Conservation (phyloP, 2,888 invertebrate genomes). For the Oxytorus armatus region DNA sequence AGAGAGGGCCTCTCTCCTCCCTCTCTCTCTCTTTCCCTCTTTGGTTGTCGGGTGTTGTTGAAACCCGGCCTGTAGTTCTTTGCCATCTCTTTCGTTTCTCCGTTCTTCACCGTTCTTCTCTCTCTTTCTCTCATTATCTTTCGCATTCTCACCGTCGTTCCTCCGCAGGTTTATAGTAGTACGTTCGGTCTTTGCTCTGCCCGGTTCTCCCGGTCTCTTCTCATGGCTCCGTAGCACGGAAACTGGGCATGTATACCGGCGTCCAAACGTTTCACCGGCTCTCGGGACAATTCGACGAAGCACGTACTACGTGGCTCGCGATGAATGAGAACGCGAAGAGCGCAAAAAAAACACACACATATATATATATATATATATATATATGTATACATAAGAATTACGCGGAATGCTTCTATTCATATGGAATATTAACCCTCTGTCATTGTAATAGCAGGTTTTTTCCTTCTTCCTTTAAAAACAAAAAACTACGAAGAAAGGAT, state of each 20-base stretch:
- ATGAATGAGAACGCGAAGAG: conserved; percentile 63
- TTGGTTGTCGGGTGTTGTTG: conserved; percentile 61
- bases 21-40: conserved; percentile 39
- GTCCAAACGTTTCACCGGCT: conserved; percentile 17
- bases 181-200: conserved; percentile 61
- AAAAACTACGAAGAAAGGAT: no score
- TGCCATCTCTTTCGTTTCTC: conserved; percentile 55
- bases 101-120: conserved; percentile 58
- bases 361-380: no score
- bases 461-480: not conserved
- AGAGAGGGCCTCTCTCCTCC: conserved; percentile 59
- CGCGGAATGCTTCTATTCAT: conserved; percentile 36
- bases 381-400: no score
- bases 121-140: conserved; percentile 54
- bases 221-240: not conserved
- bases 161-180: conserved; percentile 54
- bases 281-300: conserved; percentile 39
- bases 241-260: not conserved
- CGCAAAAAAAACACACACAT: conserved; percentile 51
- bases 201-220: conserved; percentile 14
- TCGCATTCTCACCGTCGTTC: conserved; percentile 58
- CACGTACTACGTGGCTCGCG: conserved; percentile 62
- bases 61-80: conserved; percentile 69
- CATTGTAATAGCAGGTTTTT: conserved; percentile 30
- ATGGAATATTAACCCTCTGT: conserved; percentile 42